A percentile compares a stretch with the other conserved stretches of the same genome.
phyloP scores from a whole-genome alignment of 2,113 vertebrate species.

The Lanius ludovicianus region DNA sequence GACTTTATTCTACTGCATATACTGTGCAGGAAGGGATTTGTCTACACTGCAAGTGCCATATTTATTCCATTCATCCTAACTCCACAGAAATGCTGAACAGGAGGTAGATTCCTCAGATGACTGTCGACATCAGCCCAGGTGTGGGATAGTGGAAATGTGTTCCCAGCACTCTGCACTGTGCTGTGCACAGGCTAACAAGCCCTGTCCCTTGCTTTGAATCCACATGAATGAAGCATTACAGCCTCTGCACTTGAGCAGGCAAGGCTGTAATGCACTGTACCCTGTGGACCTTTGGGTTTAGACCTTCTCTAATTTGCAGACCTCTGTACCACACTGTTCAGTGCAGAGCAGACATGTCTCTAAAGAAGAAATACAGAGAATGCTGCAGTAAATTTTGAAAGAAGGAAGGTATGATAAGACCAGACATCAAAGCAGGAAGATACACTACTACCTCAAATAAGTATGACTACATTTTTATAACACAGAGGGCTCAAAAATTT shows the following conservation, averaged over 20 bases:
- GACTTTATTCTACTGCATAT: background rate
- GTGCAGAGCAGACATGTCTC: background rate
- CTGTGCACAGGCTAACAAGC: background rate
- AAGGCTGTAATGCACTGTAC: background rate
- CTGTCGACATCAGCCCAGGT: background rate
- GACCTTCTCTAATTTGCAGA: background rate
- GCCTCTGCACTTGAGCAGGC: background rate
- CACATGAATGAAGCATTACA: background rate
- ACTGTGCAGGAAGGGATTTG: background rate
- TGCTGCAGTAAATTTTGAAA: background rate
- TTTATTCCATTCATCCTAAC: background rate
- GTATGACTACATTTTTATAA: background rate
- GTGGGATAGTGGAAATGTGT: background rate
- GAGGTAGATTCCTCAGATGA: background rate
- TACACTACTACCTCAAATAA: background rate
- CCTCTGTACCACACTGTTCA: background rate
- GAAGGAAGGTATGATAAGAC: background rate
- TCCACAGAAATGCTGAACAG: background rate
- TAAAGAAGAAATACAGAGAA: background rate
- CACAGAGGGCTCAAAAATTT: background rate
- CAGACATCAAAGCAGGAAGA: background rate
- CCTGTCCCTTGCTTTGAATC: background rate
- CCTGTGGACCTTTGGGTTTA: background rate
- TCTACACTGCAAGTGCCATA: background rate
- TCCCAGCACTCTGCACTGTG: background rate